A percentile compares a stretch with the other conserved stretches of the same genome.
Evolutionary conservation across 1,140 invertebrate genomes (phyloP).

Genomic region (Rhagoletis zephyria): DNA sequence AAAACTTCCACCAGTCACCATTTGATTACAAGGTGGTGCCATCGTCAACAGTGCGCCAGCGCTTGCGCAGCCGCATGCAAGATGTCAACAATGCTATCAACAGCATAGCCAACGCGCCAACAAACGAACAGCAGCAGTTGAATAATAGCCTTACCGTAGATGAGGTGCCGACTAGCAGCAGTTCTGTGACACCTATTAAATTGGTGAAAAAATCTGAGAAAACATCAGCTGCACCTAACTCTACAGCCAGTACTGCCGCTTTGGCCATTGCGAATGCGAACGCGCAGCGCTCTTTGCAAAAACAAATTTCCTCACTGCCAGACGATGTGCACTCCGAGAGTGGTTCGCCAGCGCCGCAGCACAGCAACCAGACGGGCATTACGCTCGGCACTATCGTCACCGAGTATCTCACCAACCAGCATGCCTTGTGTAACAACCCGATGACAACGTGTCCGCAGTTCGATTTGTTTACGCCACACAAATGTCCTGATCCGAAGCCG

Average conservation of each 20-base stretch:
- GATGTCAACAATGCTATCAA: slow-evolving; percentile 69
- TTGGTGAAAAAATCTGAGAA: slow-evolving; percentile 62
- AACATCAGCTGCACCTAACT: neutral
- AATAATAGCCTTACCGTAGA: slow-evolving; percentile 56
- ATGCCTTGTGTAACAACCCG: slow-evolving; percentile 92
- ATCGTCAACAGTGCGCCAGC: slow-evolving; percentile 63
- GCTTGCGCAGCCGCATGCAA: slow-evolving; percentile 68
- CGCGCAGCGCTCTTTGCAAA: slow-evolving; percentile 78
- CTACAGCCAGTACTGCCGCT: neutral
- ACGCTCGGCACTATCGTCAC: slow-evolving; percentile 94
- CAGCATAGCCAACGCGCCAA: neutral
- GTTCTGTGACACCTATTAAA: slow-evolving; percentile 67
- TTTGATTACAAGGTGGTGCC: slow-evolving; percentile 74
- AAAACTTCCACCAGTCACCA: slow-evolving; percentile 74
- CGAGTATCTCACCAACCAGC: slow-evolving; percentile 95
- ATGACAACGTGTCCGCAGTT: slow-evolving; percentile 93
- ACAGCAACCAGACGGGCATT: slow-evolving; percentile 74
- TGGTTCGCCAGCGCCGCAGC: slow-evolving; percentile 56
- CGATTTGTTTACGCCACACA: slow-evolving; percentile 90
- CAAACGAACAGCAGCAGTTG: slow-evolving; percentile 24
- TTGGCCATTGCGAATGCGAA: neutral
- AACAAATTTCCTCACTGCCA: slow-evolving; percentile 76
- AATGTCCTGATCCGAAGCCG: slow-evolving; percentile 90
- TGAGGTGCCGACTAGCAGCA: slow-evolving; percentile 1
- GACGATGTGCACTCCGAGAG: slow-evolving; percentile 62